These are phyloP conservation scores for Lagria hirta DNA, from an alignment of 2,888 invertebrate genomes.

Conservation along the genomic window DNA sequence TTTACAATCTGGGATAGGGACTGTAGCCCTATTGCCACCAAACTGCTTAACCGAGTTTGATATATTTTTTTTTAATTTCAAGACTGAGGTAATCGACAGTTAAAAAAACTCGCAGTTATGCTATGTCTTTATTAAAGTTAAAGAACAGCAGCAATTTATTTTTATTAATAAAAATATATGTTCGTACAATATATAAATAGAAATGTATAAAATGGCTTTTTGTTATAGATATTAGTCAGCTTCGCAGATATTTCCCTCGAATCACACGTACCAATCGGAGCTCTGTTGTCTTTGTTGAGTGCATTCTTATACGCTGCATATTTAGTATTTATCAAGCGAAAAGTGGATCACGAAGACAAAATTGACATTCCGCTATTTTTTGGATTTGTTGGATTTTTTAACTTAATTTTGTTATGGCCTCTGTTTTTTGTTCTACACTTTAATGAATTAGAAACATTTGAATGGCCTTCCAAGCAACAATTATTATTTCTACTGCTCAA, in stretches of 20 bases:
- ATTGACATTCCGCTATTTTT: conserved; percentile 95
- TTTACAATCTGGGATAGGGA: no score
- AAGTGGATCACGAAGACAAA: conserved; percentile 89
- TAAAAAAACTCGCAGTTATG: background rate
- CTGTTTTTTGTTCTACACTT: conserved; percentile 85
- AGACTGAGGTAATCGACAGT: background rate
- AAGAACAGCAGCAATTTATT: no score
- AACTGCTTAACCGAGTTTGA: no score
- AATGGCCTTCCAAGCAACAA: conserved; percentile 80
- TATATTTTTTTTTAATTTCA: conserved; percentile 13
- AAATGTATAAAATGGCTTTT: conserved; percentile 7
- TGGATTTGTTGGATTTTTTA: conserved; percentile 93
- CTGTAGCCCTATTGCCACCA: no score
- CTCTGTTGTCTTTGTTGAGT: conserved; percentile 79
- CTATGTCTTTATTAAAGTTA: no score
- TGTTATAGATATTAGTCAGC: conserved; percentile 71
- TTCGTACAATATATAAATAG: no score
- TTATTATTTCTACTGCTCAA: conserved; percentile 80
- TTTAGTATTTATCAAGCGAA: conserved; percentile 81
- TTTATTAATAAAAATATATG: no score
- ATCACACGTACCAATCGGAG: conserved; percentile 71
- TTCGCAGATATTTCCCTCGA: conserved; percentile 70
- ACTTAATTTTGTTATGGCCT: conserved; percentile 85
- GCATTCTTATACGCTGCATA: conserved; percentile 90
- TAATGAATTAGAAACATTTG: conserved; percentile 78